Conservation (phyloP, 2,888 invertebrate species). For the Yponomeuta plumbellus region DNA sequence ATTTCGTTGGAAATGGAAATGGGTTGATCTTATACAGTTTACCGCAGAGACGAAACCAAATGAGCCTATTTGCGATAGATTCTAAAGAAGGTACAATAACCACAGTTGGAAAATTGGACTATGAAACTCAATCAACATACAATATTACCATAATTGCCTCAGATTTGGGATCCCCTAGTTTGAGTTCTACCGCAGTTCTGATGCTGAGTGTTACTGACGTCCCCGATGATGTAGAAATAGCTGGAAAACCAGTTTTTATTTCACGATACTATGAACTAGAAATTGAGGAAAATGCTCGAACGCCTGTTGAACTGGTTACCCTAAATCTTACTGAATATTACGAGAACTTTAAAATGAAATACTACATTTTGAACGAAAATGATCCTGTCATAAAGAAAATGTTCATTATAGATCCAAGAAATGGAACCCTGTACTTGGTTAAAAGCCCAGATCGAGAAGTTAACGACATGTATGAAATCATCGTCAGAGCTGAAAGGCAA, state of each 20-base stretch:
- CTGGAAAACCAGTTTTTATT: constrained; percentile 74
- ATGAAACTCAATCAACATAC: constrained; percentile 79
- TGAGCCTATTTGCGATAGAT: constrained; percentile 85
- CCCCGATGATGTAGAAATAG: constrained; percentile 73
- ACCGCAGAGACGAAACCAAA: constrained; percentile 78
- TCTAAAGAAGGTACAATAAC: constrained; percentile 90
- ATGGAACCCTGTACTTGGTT: constrained; percentile 84
- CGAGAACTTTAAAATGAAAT: constrained; percentile 79
- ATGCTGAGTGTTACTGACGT: constrained; percentile 81
- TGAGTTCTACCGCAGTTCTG: constrained; percentile 86
- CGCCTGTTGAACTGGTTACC: constrained; percentile 84
- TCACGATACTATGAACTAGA: constrained; percentile 88
- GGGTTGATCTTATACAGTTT: constrained; percentile 88
- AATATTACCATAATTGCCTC: constrained; percentile 89
- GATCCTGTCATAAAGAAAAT: constrained; percentile 75
- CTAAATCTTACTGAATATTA: constrained; percentile 85
- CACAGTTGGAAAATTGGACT: constrained; percentile 83
- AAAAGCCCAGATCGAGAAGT: constrained; percentile 85
- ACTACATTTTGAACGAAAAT: constrained; percentile 78
- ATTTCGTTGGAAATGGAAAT: constrained; percentile 91
- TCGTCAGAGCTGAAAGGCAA: constrained; percentile 69
- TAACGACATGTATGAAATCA: constrained; percentile 78
- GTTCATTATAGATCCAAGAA: constrained; percentile 85
- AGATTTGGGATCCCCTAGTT: constrained; percentile 89
- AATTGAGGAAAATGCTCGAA: constrained; percentile 86